Evolutionary conservation across 2,113 vertebrate species (phyloP).

Genomic region (Tor tambroides): DNA sequence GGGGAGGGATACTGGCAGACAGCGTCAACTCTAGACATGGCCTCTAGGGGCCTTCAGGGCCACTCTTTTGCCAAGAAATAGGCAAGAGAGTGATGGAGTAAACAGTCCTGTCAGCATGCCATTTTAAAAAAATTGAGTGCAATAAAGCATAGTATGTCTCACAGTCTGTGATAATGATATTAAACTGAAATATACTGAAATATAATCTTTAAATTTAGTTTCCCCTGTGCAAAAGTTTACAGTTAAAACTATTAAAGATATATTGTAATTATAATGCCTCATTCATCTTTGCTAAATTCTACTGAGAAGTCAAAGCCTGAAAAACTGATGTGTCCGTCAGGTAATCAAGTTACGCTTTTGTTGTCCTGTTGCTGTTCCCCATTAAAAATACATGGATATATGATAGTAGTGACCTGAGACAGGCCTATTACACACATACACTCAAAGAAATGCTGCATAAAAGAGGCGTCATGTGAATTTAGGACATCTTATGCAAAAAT

Average conservation of each 20-base stretch:
- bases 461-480: background rate
- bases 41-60: constrained; percentile 37
- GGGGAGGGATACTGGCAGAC: constrained; percentile 65
- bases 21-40: constrained; percentile 54
- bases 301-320: constrained; percentile 14
- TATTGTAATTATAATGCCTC: too few species aligned
- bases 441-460: constrained; percentile 28
- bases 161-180: background rate
- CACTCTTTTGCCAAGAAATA: constrained; percentile 32
- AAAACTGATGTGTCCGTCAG: constrained; percentile 44
- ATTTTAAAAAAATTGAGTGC: background rate
- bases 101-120: constrained; percentile 21
- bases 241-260: background rate
- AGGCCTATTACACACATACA: constrained; percentile 52
- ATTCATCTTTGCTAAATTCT: background rate
- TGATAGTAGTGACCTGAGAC: constrained; percentile 70
- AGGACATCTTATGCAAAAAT: background rate
- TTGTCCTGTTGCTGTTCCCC: constrained; percentile 60
- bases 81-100: background rate
- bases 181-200: background rate
- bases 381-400: constrained; percentile 76
- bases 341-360: constrained; percentile 60
- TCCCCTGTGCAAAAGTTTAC: background rate
- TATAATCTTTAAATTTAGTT: background rate
- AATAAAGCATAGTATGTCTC: background rate